Evolutionary conservation across 2,888 invertebrate species (phyloP), one percentile per base, ranked within the genome.

Genomic region (Aelia acuminata): DNA sequence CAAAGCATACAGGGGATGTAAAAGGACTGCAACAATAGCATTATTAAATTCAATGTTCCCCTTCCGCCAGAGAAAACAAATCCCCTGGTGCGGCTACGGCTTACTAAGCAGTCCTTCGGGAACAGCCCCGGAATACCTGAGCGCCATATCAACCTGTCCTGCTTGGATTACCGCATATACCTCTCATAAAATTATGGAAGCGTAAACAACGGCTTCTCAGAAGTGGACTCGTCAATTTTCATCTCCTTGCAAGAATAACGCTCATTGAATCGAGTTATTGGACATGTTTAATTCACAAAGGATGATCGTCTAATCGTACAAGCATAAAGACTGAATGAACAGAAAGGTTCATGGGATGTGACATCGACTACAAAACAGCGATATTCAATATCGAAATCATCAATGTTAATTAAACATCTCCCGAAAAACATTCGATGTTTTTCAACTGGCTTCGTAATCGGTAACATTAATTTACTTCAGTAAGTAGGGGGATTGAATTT

Each of bases 11-110:
- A 10, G 31, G 4, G 43, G 31, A 13, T 70, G 31, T 70, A 70
- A 70, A 70, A 70, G 63, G 63, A 70, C 31, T 70, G 63, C 63
- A 70, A 70, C 63, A 70, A 70, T 70, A 70, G 63, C 63, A 70
- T 70, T 70, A 70, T 70, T 70, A 70, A 70, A 70, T 70, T 70
- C 31, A 70, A 70, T 70, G 63, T 70, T 70, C 35, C 63, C 10
- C 63, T 70, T 70, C 63, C 63, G 63, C 63, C 18, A 35, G 31
- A 70, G 63, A 35, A 70, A 1, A 70, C 63, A 70, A 70, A 70
- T 70, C 63, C 63, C 20, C 63, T 1, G 1, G 31, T 20, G 4
- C n/a, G 15, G 63, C 63, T 35, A 4, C 63, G 26, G 63, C 63
- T 35, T 70, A 70, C 63, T 70, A 70, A 70, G 31, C 35, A 70